Percentiles rank a stretch among this genome's conserved stretches.
Conservation (phyloP, 2,797 vertebrate genomes). For the Eurystomus glaucurus region DNA sequence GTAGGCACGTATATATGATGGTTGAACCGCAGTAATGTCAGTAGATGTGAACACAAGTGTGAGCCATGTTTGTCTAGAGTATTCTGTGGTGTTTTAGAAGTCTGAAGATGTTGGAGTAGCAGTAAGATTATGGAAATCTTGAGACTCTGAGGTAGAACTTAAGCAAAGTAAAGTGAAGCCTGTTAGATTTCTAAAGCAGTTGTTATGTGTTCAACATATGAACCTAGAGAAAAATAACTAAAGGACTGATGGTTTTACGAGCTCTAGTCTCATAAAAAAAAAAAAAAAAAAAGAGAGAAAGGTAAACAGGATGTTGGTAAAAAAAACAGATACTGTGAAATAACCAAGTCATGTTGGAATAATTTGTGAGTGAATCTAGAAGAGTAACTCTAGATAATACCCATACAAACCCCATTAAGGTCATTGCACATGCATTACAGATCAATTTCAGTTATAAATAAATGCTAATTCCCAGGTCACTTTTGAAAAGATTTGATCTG, state of each 20-base stretch:
- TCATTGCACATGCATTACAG: background rate
- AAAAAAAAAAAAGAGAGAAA: too few relatives aligned
- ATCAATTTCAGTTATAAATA: background rate
- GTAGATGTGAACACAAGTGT: background rate
- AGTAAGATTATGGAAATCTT: background rate
- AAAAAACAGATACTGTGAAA: background rate
- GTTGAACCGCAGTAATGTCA: background rate
- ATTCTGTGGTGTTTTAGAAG: background rate
- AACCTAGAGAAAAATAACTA: background rate
- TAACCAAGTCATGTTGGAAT: background rate
- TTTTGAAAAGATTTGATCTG: background rate
- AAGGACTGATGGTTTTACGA: background rate
- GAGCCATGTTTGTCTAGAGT: background rate
- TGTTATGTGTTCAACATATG: background rate
- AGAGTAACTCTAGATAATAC: background rate
- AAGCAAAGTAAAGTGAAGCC: background rate
- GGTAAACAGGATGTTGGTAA: background rate
- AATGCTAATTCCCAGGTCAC: background rate
- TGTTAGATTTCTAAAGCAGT: background rate
- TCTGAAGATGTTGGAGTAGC: background rate
- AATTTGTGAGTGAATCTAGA: background rate
- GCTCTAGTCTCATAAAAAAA: background rate
- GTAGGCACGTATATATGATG: fast-evolving
- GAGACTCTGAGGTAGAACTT: background rate
- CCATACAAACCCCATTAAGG: background rate